These are phyloP conservation scores for Andrena hattorfiana DNA, from an alignment of 2,888 invertebrate species.

Conservation along the genomic window DNA sequence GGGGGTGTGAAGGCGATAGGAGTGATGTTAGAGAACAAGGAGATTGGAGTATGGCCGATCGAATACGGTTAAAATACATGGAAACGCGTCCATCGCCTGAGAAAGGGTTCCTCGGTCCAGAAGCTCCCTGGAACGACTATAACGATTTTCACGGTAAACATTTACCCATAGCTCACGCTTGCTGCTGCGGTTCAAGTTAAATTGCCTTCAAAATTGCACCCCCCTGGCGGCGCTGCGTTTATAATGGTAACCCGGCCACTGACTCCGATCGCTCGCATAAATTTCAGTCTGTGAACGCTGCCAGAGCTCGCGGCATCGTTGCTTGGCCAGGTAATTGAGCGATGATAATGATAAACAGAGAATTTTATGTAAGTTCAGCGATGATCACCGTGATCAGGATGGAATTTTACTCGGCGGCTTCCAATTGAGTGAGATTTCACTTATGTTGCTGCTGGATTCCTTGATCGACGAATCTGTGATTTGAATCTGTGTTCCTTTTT, in stretches of 20 bases:
- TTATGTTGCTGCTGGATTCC: neutral
- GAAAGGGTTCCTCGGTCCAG: conserved; percentile 40
- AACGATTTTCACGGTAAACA: conserved; percentile 73
- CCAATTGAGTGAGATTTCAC: neutral
- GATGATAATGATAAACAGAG: conserved; percentile 54
- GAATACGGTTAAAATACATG: conserved; percentile 8
- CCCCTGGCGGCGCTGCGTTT: conserved; percentile 51
- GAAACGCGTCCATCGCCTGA: neutral
- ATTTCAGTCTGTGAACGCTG: conserved; percentile 49
- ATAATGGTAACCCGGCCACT: conserved; percentile 52
- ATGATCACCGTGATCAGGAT: neutral
- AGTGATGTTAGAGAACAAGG: neutral
- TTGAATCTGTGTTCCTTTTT: neutral
- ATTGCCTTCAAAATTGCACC: conserved; percentile 75
- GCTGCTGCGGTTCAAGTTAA: conserved; percentile 72
- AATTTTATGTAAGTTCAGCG: conserved; percentile 15
- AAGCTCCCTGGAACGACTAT: conserved; percentile 55
- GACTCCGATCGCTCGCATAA: conserved; percentile 63
- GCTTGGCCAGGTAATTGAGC: conserved; percentile 54
- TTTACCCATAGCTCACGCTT: conserved; percentile 63
- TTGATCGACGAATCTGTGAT: neutral
- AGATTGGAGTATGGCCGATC: neutral
- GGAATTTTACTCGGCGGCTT: neutral
- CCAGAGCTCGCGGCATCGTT: conserved; percentile 36
- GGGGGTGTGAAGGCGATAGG: neutral